A percentile compares a stretch with the other conserved stretches of the same genome.
Evolutionary conservation across 2,113 vertebrate genomes (phyloP).

Genomic region (Protobothrops flavoviridis): DNA sequence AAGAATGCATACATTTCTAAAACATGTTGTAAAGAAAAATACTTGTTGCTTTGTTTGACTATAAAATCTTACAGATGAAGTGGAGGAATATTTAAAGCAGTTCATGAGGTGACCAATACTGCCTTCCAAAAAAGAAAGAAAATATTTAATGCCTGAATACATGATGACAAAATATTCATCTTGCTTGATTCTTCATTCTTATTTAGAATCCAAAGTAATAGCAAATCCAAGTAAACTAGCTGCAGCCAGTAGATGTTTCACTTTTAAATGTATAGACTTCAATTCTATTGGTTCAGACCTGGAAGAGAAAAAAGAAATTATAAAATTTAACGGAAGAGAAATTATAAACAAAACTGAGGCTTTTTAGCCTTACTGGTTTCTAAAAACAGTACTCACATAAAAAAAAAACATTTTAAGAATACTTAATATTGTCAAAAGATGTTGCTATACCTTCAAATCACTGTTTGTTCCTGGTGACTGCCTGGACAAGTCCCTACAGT

Average conservation of each 20-base stretch:
- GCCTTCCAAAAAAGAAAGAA: constrained; percentile 53
- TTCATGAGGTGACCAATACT: constrained; percentile 40
- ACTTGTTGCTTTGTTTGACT: neutral
- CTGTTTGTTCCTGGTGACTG: neutral
- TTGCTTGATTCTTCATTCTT: constrained; percentile 25
- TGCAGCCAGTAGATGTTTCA: accelerated
- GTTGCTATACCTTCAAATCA: neutral
- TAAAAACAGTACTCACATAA: neutral
- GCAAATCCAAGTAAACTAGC: neutral
- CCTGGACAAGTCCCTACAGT: neutral
- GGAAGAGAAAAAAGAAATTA: neutral
- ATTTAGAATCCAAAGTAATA: constrained; percentile 13
- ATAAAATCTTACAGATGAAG: neutral
- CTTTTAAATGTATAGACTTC: neutral
- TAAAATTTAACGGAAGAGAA: neutral
- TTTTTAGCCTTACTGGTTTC: too few species aligned
- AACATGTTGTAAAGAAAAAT: constrained; percentile 11
- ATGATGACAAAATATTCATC: constrained; percentile 14
- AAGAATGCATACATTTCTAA: constrained; percentile 35
- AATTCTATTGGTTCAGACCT: neutral
- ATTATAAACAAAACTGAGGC: accelerated
- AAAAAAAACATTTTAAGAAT: accelerated
- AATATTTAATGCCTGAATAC: constrained; percentile 48
- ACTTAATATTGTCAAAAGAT: neutral
- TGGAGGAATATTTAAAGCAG: neutral